Conservation (phyloP, 2,888 invertebrate species). For the Amblyteles armatorius region DNA sequence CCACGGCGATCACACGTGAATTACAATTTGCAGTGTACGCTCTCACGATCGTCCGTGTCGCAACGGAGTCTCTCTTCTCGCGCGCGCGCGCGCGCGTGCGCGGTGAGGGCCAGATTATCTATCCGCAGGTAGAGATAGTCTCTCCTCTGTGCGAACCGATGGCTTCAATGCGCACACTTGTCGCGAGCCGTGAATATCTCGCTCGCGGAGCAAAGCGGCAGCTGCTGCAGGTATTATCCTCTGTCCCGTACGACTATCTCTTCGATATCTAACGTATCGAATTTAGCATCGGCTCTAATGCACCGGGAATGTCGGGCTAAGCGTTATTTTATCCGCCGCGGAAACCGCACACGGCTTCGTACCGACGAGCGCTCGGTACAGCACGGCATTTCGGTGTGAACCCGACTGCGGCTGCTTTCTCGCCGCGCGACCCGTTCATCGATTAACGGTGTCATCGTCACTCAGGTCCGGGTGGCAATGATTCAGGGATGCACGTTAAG, state of each 20-base stretch:
- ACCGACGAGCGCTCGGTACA: neutral
- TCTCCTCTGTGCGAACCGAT: constrained; percentile 14
- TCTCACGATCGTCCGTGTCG: constrained; percentile 67
- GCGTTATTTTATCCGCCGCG: constrained; percentile 21
- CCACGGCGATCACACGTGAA: constrained; percentile 66
- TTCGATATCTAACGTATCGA: constrained; percentile 50
- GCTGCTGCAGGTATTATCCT: constrained; percentile 12
- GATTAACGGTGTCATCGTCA: constrained; percentile 42
- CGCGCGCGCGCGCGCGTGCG: constrained; percentile 27
- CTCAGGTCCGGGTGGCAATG: constrained; percentile 30
- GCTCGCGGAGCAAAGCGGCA: constrained; percentile 19
- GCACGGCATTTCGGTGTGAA: constrained; percentile 43
- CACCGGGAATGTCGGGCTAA: constrained; percentile 37
- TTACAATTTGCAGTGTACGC: constrained; percentile 66
- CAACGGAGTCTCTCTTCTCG: constrained; percentile 54
- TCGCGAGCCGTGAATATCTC: constrained; percentile 49
- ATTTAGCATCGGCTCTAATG: constrained; percentile 49
- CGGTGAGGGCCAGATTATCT: constrained; percentile 20
- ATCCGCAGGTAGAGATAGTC: neutral
- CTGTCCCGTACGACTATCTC: constrained; percentile 37
- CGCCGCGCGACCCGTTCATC: constrained; percentile 21
- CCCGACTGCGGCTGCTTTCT: constrained; percentile 31
- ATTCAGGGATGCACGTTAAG: constrained; percentile 48
- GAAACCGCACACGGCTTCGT: neutral
- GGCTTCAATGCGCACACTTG: constrained; percentile 51